phyloP scores from a whole-genome alignment of 2,113 vertebrate genomes.

The Theristicus caerulescens region DNA sequence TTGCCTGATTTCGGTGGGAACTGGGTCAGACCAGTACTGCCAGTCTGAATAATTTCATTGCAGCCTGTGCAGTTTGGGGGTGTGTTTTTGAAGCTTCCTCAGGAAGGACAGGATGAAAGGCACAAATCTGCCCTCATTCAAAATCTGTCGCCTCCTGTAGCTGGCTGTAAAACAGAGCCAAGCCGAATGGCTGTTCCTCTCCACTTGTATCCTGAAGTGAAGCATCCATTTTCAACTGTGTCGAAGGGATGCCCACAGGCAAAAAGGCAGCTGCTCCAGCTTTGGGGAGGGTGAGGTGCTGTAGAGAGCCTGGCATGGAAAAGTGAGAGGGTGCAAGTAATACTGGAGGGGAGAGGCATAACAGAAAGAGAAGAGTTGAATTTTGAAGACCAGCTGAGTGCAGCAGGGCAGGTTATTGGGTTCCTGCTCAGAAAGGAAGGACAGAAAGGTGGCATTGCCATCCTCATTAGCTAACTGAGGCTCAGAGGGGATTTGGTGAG shows the following conservation, averaged over 20 bases:
- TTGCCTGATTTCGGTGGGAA: neutral
- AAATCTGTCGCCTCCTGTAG: rapidly evolving
- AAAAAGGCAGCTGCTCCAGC: neutral
- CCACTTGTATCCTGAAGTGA: neutral
- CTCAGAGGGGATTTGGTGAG: neutral
- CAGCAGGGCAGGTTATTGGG: neutral
- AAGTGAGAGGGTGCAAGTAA: neutral
- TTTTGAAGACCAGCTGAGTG: neutral
- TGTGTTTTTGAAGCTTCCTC: neutral
- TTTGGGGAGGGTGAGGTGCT: neutral
- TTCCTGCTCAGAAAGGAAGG: neutral
- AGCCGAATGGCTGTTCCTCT: neutral
- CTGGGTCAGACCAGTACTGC: neutral
- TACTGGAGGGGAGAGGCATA: neutral
- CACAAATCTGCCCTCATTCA: neutral
- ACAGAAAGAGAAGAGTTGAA: neutral
- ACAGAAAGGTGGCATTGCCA: neutral
- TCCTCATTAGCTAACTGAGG: neutral
- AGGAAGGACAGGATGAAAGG: neutral
- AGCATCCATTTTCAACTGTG: neutral
- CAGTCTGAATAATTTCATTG: neutral
- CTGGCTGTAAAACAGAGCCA: neutral
- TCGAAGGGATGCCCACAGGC: neutral
- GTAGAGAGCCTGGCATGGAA: neutral
- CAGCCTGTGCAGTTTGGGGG: neutral